phyloP scores from a whole-genome alignment of 2,113 vertebrate genomes.

The Myrmecobius fasciatus region DNA sequence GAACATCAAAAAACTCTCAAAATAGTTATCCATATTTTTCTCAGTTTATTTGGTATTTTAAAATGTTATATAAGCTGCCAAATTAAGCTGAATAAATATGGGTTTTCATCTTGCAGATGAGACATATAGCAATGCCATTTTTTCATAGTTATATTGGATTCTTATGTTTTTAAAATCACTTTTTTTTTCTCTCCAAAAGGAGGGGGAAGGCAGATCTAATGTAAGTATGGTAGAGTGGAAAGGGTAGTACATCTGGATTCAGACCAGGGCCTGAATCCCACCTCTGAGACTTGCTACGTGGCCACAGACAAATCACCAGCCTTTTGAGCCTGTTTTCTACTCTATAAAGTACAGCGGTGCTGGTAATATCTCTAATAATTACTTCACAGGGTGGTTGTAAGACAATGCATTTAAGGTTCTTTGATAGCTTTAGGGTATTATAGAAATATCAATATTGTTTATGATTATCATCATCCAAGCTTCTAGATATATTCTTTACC shows the following conservation, averaged over 20 bases:
- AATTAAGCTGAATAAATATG: conserved; percentile 8
- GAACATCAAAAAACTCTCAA: neutral
- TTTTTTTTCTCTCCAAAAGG: neutral
- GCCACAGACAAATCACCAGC: neutral
- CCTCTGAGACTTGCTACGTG: neutral
- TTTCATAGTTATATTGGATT: neutral
- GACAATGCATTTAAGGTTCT: neutral
- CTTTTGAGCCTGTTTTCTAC: neutral
- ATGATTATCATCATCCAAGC: neutral
- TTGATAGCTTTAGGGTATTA: neutral
- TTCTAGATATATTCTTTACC: neutral
- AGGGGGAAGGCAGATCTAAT: neutral
- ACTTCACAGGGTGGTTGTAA: neutral
- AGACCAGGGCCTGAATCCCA: neutral
- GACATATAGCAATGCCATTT: conserved; percentile 5
- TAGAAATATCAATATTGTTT: neutral
- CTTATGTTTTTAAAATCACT: neutral
- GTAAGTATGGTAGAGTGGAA: neutral
- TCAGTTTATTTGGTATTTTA: conserved; percentile 41
- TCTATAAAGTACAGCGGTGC: neutral
- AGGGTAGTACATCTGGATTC: neutral
- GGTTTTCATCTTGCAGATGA: neutral
- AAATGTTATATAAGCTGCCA: conserved; percentile 4
- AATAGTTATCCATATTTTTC: conserved; percentile 21
- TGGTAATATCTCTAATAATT: neutral